Base-by-base conservation (phyloP, 1,140 invertebrate genomes). In the Temnothorax nylanderi region DNA sequence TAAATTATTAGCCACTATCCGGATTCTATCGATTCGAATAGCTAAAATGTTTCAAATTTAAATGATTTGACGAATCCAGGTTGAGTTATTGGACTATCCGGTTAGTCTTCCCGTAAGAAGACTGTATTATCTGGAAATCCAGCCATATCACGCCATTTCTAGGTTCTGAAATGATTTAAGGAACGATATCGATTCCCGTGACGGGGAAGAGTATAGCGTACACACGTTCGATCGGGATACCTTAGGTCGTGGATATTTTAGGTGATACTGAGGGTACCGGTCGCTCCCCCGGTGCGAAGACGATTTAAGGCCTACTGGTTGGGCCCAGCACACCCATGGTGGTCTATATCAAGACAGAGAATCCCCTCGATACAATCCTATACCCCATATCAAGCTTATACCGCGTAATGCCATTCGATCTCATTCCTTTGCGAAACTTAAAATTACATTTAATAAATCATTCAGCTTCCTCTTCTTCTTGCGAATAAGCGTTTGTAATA, bases 281-380 rank as follows among this genome's bases (percentile, higher is more conserved):
- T 90, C 90, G 91, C 77, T 85, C 92, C 89, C 93, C 93, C 71
- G 92, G 88, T 92, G 93, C 44, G 93, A 93, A 81, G 89, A 94
- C 90, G 93, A 94, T 94, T 94, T 94, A 94, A 90, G 85, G 89
- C 89, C 92, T 91, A 93, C 93, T 88, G 89, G 84, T 91, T 86
- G 85, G 86, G 89, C 64, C 74, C 88, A 84, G 86, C 89, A 90
- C 93, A 88, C 92, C 89, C 91, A 93, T 82, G 93, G 93, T 94
- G 93, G 93, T 93, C 93, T 93, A 93, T 92, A 94, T 93, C 92
- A 89, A 92, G 88, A 91, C 87, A 92, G 81, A 92, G 80, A 88
- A 88, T 77, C 90, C 84, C 87, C 88, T 92, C 89, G 88, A 91
- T 92, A 92, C 90, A 86, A 85, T 82, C 62, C 85, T 67, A 62